Percentiles rank a stretch among this genome's conserved stretches.
Evolutionary conservation across 1,140 invertebrate genomes (phyloP).

Genomic region (Aphaenogaster floridana): DNA sequence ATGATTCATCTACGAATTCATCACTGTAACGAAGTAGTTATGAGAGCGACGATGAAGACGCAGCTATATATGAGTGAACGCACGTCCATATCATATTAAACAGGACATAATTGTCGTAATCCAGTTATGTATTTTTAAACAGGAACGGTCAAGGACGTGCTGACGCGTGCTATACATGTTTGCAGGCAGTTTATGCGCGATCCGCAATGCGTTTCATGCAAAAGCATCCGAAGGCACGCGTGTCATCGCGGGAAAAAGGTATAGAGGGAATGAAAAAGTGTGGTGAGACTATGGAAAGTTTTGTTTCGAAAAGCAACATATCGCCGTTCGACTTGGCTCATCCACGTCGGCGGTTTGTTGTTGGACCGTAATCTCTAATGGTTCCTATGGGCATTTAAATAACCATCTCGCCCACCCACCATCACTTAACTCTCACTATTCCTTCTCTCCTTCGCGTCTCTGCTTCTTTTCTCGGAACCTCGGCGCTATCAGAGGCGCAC

Average conservation of each 20-base stretch:
- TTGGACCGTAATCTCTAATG: constrained; percentile 78
- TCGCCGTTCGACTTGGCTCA: constrained; percentile 68
- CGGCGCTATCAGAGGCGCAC: constrained; percentile 60
- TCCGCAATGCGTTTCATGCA: background rate
- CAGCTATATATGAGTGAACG: background rate
- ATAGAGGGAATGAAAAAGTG: constrained; percentile 27
- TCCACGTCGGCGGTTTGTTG: constrained; percentile 72
- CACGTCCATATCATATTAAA: constrained; percentile 21
- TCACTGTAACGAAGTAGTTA: constrained; percentile 15
- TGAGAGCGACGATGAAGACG: constrained; percentile 16
- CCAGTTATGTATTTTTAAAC: constrained; percentile 30
- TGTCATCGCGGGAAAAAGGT: constrained; percentile 1
- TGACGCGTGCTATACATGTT: constrained; percentile 21
- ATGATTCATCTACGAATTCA: constrained; percentile 56
- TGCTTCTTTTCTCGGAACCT: constrained; percentile 67
- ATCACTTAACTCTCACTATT: constrained; percentile 74
- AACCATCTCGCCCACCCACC: constrained; percentile 78
- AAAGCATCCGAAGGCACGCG: background rate
- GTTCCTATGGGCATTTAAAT: constrained; percentile 78
- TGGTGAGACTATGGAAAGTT: constrained; percentile 37
- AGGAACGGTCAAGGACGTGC: constrained; percentile 15
- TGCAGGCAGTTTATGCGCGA: background rate
- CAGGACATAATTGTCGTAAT: constrained; percentile 40
- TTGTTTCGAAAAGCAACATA: constrained; percentile 65
- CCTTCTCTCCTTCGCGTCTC: constrained; percentile 32